phyloP scores from a whole-genome alignment of 1,140 invertebrate genomes.

The Brachionus paranguensis region DNA sequence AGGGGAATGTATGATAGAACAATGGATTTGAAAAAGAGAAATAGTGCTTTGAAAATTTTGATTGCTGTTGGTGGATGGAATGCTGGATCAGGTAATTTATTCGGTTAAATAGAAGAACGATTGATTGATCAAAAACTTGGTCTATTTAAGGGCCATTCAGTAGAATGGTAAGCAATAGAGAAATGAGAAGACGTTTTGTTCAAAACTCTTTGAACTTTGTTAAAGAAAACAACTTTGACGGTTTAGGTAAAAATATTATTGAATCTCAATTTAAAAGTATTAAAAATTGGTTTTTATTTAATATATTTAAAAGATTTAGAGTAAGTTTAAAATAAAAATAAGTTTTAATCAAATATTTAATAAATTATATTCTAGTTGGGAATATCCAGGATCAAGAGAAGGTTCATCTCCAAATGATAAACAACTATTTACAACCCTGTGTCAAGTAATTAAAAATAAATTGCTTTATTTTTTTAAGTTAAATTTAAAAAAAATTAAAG shows the following conservation, averaged over 20 bases:
- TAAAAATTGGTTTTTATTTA: too few relatives aligned
- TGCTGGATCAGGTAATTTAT: slow-evolving; percentile 45
- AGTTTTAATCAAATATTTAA: slow-evolving; percentile 50
- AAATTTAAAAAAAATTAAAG: too few relatives aligned
- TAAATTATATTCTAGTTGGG: slow-evolving; percentile 70
- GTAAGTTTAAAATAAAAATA: neutral
- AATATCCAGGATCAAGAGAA: slow-evolving; percentile 59
- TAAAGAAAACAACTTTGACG: slow-evolving; percentile 56
- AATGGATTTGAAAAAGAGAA: slow-evolving; percentile 11
- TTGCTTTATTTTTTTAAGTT: too few relatives aligned
- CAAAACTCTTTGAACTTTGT: slow-evolving; percentile 43
- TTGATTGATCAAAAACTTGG: neutral
- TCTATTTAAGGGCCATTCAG: slow-evolving; percentile 45
- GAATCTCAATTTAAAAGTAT: neutral
- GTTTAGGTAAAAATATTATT: slow-evolving; percentile 51
- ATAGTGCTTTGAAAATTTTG: neutral
- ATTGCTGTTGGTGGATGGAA: slow-evolving; percentile 63
- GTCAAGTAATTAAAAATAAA: slow-evolving; percentile 25
- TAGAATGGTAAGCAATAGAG: slow-evolving; percentile 71
- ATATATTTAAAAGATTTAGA: slow-evolving; percentile 56
- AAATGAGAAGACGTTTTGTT: slow-evolving; percentile 26
- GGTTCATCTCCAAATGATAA: slow-evolving; percentile 44
- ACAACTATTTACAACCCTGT: slow-evolving; percentile 64
- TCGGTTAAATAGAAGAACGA: slow-evolving; percentile 17
- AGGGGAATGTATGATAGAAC: slow-evolving; percentile 18